phyloP scores from a whole-genome alignment of 2,113 vertebrate genomes.

The Cettia cetti region DNA sequence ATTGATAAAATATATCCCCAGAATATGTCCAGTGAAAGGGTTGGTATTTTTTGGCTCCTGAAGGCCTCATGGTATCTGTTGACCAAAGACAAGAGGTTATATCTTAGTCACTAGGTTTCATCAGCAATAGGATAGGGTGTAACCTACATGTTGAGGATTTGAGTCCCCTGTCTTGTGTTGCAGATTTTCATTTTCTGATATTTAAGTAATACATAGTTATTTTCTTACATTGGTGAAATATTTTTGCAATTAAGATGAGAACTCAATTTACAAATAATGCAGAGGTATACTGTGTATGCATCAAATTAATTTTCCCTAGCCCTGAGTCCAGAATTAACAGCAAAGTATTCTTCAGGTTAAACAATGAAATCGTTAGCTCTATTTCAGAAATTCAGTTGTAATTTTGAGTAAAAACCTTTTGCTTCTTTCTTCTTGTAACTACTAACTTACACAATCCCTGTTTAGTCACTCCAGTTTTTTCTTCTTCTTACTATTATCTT shows the following conservation, averaged over 20 bases:
- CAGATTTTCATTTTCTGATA: neutral
- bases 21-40: neutral
- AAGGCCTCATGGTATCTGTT: neutral
- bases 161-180: neutral
- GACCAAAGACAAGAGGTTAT: neutral
- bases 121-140: neutral
- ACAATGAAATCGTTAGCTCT: neutral
- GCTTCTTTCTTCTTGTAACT: neutral
- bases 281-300: neutral
- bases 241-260: neutral
- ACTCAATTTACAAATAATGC: neutral
- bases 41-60: neutral
- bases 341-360: neutral
- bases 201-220: neutral
- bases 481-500: neutral
- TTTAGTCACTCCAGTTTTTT: neutral
- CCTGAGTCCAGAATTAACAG: neutral
- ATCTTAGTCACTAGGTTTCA: neutral
- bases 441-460: rapidly evolving
- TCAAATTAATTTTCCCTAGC: neutral
- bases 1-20: neutral
- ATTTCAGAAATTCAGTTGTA: neutral
- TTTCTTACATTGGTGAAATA: neutral
- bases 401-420: neutral
- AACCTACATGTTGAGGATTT: neutral